Evolutionary conservation across 2,113 vertebrate genomes (phyloP).

Genomic region (Jaculus jaculus): DNA sequence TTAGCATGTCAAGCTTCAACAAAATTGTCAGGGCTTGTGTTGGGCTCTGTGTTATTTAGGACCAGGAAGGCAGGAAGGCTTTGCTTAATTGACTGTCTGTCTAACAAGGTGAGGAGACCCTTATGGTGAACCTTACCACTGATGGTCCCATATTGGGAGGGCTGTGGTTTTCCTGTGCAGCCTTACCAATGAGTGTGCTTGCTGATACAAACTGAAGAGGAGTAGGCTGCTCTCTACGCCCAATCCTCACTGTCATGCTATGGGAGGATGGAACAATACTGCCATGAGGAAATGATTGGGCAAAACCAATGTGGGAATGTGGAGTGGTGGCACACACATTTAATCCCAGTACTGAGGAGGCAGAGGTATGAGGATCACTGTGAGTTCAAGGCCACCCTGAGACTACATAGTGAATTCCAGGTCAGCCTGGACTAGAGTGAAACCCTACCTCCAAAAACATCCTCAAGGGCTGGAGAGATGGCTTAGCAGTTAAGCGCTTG

Average conservation of each 20-base stretch:
- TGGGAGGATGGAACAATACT: not conserved
- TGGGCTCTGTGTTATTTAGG: fast-evolving
- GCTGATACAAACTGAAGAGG: not conserved
- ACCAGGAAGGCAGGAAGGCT: not conserved
- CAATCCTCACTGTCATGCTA: not conserved
- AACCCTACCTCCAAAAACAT: no score
- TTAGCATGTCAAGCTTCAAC: not conserved
- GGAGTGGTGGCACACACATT: no score
- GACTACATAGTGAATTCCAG: no score
- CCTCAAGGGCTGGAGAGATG: no score
- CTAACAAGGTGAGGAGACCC: not conserved
- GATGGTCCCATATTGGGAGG: not conserved
- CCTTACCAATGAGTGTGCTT: not conserved
- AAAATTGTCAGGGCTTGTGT: not conserved
- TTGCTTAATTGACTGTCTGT: not conserved
- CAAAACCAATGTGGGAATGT: not conserved
- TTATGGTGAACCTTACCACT: not conserved
- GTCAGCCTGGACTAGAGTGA: no score
- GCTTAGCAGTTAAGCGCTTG: no score
- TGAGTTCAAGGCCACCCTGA: no score
- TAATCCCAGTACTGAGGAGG: no score
- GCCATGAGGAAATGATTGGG: not conserved
- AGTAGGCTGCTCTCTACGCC: not conserved
- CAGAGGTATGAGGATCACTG: no score
- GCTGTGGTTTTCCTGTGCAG: no score